phyloP scores from a whole-genome alignment of 2,888 invertebrate genomes.

The Papilio gigon region DNA sequence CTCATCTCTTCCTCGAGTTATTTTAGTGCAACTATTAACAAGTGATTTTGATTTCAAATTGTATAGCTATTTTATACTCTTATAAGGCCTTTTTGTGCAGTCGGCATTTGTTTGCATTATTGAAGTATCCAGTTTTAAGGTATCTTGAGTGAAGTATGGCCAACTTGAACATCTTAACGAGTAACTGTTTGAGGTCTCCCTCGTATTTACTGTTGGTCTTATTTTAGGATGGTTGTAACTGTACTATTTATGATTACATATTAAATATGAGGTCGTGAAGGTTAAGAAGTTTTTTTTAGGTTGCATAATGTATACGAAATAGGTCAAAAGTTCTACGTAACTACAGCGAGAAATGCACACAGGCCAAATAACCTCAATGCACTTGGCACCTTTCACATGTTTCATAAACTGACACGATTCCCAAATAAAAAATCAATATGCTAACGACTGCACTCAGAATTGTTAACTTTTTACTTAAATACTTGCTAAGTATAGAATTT shows the following conservation, averaged over 20 bases:
- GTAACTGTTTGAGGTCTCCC: slow-evolving; percentile 2
- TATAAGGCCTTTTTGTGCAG: slow-evolving; percentile 4
- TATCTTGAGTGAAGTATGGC: slow-evolving; percentile 1
- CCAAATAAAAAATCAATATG: neutral
- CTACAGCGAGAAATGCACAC: slow-evolving; percentile 1
- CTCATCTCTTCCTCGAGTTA: no score
- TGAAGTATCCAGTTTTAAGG: slow-evolving; percentile 10
- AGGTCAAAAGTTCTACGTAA: slow-evolving; percentile 26
- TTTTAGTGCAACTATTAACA: neutral
- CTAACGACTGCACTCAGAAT: neutral
- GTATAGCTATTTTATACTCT: neutral
- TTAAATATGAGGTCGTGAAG: no score
- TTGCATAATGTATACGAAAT: slow-evolving; percentile 27
- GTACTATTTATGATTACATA: neutral
- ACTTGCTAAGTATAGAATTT: neutral
- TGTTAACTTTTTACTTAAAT: neutral
- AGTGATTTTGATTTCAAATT: neutral
- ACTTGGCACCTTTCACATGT: slow-evolving; percentile 33
- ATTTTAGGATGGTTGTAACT: slow-evolving; percentile 1
- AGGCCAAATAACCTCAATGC: slow-evolving; percentile 14
- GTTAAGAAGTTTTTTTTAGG: slow-evolving; percentile 10
- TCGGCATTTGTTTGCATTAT: slow-evolving; percentile 9
- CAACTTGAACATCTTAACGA: neutral
- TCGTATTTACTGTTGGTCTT: neutral
- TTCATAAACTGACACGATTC: neutral